Conservation (phyloP, 64 coral and sea anemone species). For the Porites australiensis region DNA sequence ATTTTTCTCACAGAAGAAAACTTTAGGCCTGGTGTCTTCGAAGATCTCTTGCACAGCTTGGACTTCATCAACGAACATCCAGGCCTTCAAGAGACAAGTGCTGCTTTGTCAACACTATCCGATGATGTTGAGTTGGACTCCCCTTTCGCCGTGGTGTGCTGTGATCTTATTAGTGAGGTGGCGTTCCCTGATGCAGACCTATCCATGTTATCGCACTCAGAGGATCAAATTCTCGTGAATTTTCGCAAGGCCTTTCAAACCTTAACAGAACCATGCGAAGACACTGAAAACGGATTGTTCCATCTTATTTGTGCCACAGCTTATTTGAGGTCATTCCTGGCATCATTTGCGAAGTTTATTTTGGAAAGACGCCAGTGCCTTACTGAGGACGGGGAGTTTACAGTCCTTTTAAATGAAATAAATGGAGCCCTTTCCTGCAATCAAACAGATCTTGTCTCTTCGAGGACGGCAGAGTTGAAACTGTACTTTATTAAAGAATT, state of each 20-base stretch:
- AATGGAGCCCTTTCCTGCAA: constrained; percentile 33
- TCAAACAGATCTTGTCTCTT: not conserved
- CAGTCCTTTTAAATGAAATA: constrained; percentile 59
- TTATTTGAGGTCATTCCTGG: constrained; percentile 70
- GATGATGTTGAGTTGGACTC: constrained; percentile 52
- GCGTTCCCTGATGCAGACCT: constrained; percentile 69
- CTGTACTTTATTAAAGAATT: constrained; percentile 56
- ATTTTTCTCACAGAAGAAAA: constrained; percentile 66
- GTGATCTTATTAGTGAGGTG: constrained; percentile 83
- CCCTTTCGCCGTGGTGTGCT: constrained; percentile 81
- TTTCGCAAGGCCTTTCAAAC: constrained; percentile 59
- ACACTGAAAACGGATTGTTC: constrained; percentile 4
- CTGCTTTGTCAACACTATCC: constrained; percentile 35
- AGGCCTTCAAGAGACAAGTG: constrained; percentile 58
- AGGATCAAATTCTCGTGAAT: constrained; percentile 46
- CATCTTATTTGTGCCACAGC: constrained; percentile 68
- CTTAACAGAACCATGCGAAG: not conserved
- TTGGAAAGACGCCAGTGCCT: constrained; percentile 26
- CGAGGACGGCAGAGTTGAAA: not conserved
- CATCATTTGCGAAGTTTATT: constrained; percentile 58
- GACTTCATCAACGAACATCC: constrained; percentile 66
- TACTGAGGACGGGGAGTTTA: constrained; percentile 52
- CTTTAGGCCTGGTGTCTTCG: constrained; percentile 58
- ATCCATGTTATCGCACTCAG: constrained; percentile 31
- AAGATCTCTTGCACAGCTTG: constrained; percentile 32